Base-by-base conservation (phyloP, 2,113 vertebrate genomes). In the Stigmatopora nigra region DNA sequence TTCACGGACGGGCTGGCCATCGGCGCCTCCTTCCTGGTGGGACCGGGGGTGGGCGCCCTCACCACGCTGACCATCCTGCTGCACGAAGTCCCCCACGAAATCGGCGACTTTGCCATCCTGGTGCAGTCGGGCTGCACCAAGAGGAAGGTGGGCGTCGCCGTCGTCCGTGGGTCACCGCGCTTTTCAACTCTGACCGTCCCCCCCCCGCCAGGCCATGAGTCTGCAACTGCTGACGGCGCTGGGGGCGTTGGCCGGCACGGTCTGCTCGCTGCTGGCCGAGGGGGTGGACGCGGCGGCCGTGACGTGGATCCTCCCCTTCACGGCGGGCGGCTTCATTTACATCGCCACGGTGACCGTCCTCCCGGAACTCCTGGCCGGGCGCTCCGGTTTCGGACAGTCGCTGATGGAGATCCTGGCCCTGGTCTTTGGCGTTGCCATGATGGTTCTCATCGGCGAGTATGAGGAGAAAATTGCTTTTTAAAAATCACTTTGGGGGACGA, bases 31-130 rank as follows among this genome's bases (percentile, higher is more conserved):
- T 97, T 95, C 83, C 87, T 93, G 79, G 94, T 92, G 1, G 72
- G 92, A 52, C 86, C 86, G 12, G 84, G 87, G 0, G 88, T 96
- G 1, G 94, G 94, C 3, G 67, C 89, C 4, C 80, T 97, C 69
- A 97, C 94, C 82, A 95, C 94, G 4, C 63, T 95, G 75, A 95
- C 94, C 13, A 95, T 97, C 77, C 88, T 97, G 65, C 89, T 97
- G 14, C 94, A 97, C 0, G 94, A 97, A 78, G 93, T 97, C 36
- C 94, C 94, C 0, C 94, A 97, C 11, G 94, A 97, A 85, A 92
- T 97, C 0, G 94, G 94, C n/a, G 94, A 97, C 80, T 96, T 96
- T 10, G 94, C 94, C 80, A 96, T 97, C 82, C 91, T 97, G 0
- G 90, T 96, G 22, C 94, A 95, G 82, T 94, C 94, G 1, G 94